Evolutionary conservation across 2,888 invertebrate species (phyloP).

Genomic region (Candidula unifasciata): DNA sequence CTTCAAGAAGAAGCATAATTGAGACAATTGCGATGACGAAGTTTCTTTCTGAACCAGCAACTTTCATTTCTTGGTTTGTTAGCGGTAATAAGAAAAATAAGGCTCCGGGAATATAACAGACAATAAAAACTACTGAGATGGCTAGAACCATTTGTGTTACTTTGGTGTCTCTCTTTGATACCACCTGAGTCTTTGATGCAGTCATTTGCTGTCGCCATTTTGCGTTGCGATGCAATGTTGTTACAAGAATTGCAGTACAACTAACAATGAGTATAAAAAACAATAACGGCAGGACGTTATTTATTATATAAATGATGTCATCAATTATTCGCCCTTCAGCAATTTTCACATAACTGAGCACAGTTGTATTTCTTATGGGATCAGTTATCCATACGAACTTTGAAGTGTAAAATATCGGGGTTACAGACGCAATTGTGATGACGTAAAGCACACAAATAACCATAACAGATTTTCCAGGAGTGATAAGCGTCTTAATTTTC

Average conservation of each 20-base stretch:
- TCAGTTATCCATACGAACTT: background rate
- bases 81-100: background rate
- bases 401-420: constrained; percentile 3
- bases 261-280: background rate
- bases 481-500: constrained; percentile 9
- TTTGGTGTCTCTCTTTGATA: background rate
- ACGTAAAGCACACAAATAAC: constrained; percentile 14
- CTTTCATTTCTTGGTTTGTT: background rate
- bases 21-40: background rate
- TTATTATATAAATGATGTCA: background rate
- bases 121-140: background rate
- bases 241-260: background rate
- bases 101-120: background rate
- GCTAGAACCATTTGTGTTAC: background rate
- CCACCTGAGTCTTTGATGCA: background rate
- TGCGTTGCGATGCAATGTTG: background rate
- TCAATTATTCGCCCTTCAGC: background rate
- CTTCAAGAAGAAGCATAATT: background rate
- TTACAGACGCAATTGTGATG: constrained; percentile 4
- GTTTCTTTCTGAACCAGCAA: background rate
- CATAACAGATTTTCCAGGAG: background rate
- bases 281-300: background rate
- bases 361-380: constrained; percentile 7
- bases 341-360: background rate
- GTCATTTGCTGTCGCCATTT: constrained; percentile 4